phyloP scores from a whole-genome alignment of 2,888 invertebrate genomes.

The Xestia rhomboidea region DNA sequence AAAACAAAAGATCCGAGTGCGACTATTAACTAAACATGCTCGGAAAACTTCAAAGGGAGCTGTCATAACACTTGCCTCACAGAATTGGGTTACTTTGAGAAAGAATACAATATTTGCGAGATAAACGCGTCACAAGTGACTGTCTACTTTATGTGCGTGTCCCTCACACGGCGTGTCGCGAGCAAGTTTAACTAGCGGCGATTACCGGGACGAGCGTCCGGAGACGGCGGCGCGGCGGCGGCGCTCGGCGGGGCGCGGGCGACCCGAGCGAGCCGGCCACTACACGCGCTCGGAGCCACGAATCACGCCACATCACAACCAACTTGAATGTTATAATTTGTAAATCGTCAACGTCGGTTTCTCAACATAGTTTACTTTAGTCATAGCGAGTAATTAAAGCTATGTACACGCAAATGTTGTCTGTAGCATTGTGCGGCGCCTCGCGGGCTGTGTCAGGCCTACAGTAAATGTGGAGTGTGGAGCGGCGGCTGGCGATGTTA shows the following conservation, averaged over 20 bases:
- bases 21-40: slow-evolving; percentile 53
- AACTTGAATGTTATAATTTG: slow-evolving; percentile 6
- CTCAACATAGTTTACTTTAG: not conserved
- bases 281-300: not conserved
- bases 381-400: slow-evolving; percentile 17
- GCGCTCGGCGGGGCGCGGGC: not conserved
- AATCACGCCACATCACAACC: not conserved
- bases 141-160: not conserved
- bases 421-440: not conserved
- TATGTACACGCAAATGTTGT: not conserved
- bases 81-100: slow-evolving; percentile 8
- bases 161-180: not conserved
- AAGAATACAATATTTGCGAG: slow-evolving; percentile 8
- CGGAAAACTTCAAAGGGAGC: slow-evolving; percentile 41
- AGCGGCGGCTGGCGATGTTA: not conserved
- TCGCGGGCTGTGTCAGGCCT: not conserved
- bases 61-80: slow-evolving; percentile 10
- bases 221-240: not conserved
- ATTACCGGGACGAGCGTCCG: slow-evolving; percentile 22
- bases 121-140: not conserved
- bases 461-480: not conserved
- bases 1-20: slow-evolving; percentile 46
- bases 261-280: not conserved
- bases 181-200: slow-evolving; percentile 17
- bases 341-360: not conserved